These are phyloP conservation scores for Zootermopsis nevadensis DNA, from an alignment of 2,888 invertebrate genomes.

Conservation along the genomic window DNA sequence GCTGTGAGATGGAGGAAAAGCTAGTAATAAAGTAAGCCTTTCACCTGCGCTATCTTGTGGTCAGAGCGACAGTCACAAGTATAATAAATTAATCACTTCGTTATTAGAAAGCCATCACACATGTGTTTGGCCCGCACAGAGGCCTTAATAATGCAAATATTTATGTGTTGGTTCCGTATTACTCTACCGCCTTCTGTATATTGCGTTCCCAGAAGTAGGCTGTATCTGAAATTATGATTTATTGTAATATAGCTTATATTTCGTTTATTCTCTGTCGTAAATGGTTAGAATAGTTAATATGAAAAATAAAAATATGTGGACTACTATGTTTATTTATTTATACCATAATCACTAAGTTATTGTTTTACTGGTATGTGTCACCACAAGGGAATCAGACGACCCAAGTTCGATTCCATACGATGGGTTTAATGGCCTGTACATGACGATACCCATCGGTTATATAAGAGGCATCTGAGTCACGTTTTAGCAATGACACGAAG, in stretches of 20 bases:
- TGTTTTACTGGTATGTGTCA: background rate
- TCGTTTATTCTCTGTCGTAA: conserved; percentile 30
- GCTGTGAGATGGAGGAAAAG: background rate
- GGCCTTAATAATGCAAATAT: conserved; percentile 45
- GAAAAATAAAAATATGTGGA: background rate
- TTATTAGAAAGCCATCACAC: conserved; percentile 39
- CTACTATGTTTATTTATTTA: background rate
- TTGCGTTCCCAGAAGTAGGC: conserved; percentile 34
- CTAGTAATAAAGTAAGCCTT: conserved; percentile 12
- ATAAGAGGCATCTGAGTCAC: too few species aligned
- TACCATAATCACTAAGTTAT: background rate
- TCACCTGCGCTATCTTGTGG: background rate
- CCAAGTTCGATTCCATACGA: background rate
- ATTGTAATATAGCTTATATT: conserved; percentile 45
- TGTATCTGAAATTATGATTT: conserved; percentile 10
- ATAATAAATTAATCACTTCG: conserved; percentile 50
- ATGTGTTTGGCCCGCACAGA: conserved; percentile 17
- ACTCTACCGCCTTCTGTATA: conserved; percentile 30
- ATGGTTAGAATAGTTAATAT: background rate
- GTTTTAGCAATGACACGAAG: too few species aligned
- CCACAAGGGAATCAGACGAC: background rate
- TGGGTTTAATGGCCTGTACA: background rate
- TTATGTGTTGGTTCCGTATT: conserved; percentile 45
- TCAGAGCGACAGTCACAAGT: conserved; percentile 24
- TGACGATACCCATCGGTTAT: background rate